A percentile compares a stretch with the other conserved stretches of the same genome.
phyloP scores from a whole-genome alignment of 2,888 invertebrate species.

The Piscicola geometra region DNA sequence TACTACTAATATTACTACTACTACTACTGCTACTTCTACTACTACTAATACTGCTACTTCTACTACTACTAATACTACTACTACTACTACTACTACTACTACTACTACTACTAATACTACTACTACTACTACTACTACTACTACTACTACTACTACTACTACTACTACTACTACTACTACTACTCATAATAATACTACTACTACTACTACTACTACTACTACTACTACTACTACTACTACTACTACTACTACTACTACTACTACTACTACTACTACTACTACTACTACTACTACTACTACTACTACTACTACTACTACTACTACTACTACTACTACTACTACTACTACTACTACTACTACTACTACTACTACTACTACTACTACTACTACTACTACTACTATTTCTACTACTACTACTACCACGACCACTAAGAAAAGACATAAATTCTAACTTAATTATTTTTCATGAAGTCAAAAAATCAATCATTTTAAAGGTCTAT shows the following conservation, averaged over 20 bases:
- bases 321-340: conserved; percentile 31
- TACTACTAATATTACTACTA: conserved; percentile 15
- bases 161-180: conserved; percentile 20
- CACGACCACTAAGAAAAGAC: too few relatives aligned
- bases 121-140: conserved; percentile 18
- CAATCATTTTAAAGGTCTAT: too few relatives aligned
- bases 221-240: conserved; percentile 40
- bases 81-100: conserved; percentile 18
- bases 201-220: conserved; percentile 39
- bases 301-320: conserved; percentile 33
- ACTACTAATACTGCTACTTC: conserved; percentile 13
- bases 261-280: conserved; percentile 34
- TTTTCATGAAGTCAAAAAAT: too few relatives aligned
- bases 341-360: conserved; percentile 33
- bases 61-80: conserved; percentile 15
- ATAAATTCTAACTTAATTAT: too few relatives aligned
- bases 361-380: conserved; percentile 23
- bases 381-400: conserved; percentile 18
- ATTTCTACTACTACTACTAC: too few relatives aligned
- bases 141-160: conserved; percentile 18
- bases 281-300: conserved; percentile 35
- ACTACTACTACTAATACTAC: conserved; percentile 15
- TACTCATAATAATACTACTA: conserved; percentile 25
- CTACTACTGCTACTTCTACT: conserved; percentile 16
- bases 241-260: conserved; percentile 40